These are phyloP conservation scores for Cichlasoma orientale DNA, from an alignment of 2,797 vertebrate genomes.

Conservation along the genomic window DNA sequence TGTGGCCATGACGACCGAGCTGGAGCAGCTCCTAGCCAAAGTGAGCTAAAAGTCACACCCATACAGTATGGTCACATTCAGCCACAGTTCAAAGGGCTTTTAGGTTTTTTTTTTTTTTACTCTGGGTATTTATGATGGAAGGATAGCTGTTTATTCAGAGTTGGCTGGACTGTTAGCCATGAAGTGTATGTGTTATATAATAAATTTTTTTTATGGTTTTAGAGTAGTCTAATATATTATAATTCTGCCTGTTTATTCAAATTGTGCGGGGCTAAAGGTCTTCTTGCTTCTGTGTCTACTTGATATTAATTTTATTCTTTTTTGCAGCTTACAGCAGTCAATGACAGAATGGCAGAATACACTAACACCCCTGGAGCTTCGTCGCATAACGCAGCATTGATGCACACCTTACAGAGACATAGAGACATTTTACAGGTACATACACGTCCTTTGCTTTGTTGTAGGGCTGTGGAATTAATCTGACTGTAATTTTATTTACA, in stretches of 20 bases:
- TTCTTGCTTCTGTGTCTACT: background rate
- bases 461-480: background rate
- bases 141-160: background rate
- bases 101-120: background rate
- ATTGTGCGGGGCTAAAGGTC: background rate
- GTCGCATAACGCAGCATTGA: conserved; percentile 88
- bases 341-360: conserved; percentile 95
- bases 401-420: conserved; percentile 95
- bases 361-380: conserved; percentile 86
- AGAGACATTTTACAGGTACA: conserved; percentile 93
- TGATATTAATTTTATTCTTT: background rate
- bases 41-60: conserved; percentile 70
- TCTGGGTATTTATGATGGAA: background rate
- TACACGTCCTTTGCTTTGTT: background rate
- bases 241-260: too few relatives aligned
- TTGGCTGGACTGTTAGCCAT: background rate
- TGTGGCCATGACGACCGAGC: conserved; percentile 92
- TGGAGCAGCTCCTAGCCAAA: conserved; percentile 92
- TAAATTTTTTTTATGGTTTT: background rate
- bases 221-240: background rate
- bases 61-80: background rate
- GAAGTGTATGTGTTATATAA: background rate
- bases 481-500: background rate
- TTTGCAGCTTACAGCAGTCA: conserved; percentile 87
- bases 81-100: background rate